These are phyloP conservation scores for Picus viridis DNA, from an alignment of 2,797 vertebrate species.

Conservation along the genomic window DNA sequence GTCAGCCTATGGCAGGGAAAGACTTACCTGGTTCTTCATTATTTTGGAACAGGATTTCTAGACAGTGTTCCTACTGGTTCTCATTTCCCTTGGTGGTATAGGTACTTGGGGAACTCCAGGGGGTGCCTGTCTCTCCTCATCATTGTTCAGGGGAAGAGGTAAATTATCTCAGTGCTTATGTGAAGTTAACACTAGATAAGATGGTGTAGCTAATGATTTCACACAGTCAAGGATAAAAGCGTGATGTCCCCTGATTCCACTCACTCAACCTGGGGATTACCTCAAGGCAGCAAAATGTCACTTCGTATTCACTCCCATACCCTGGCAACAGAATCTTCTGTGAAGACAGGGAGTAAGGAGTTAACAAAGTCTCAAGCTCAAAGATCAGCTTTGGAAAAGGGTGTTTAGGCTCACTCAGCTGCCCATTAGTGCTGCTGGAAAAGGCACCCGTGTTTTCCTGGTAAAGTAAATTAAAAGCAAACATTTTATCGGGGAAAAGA, in stretches of 20 bases:
- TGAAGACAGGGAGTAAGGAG: neutral
- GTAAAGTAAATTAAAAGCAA: neutral
- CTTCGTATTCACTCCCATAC: neutral
- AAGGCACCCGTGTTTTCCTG: neutral
- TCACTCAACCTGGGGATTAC: fast-evolving
- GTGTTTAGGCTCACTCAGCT: neutral
- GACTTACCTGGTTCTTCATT: neutral
- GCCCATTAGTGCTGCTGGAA: neutral
- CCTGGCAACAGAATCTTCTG: neutral
- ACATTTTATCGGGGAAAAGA: neutral
- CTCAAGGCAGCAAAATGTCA: neutral
- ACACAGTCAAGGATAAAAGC: neutral
- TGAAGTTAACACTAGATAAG: neutral
- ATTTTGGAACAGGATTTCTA: neutral
- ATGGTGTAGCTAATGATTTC: neutral
- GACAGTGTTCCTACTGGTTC: neutral
- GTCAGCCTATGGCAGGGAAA: neutral
- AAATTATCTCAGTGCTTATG: neutral
- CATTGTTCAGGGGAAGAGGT: neutral
- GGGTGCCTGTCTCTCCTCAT: neutral
- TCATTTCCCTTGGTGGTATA: neutral
- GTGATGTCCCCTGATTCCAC: fast-evolving
- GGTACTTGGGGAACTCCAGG: fast-evolving
- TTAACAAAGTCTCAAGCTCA: neutral
- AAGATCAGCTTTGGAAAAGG: neutral